These are phyloP conservation scores for Scaptomyza reducta DNA, from an alignment of 2,888 invertebrate genomes.

Conservation along the genomic window DNA sequence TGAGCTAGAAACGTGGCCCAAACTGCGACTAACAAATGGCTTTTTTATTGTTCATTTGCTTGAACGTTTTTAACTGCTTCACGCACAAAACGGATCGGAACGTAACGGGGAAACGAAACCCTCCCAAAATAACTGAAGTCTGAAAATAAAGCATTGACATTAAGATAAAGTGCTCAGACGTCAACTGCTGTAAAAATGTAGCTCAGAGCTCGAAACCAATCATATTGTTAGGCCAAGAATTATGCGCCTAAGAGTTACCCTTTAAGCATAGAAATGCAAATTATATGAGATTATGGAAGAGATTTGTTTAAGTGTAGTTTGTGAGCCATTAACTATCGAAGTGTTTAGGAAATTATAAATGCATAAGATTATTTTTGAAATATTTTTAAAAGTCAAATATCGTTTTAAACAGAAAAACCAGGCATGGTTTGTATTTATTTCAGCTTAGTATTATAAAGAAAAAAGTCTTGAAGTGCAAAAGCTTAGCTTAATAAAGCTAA, in stretches of 20 bases:
- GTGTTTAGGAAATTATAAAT: background rate
- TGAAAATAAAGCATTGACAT: conserved; percentile 55
- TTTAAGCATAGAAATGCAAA: background rate
- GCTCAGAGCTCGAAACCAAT: conserved; percentile 31
- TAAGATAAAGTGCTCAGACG: conserved; percentile 71
- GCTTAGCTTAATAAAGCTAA: no score
- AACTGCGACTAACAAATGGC: conserved; percentile 64
- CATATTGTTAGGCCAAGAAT: conserved; percentile 22
- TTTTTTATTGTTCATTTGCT: conserved; percentile 75
- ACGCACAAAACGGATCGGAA: conserved; percentile 56
- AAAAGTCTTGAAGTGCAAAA: no score
- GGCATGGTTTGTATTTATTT: no score
- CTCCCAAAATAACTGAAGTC: conserved; percentile 26
- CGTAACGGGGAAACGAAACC: conserved; percentile 12
- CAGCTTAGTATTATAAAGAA: no score
- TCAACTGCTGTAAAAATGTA: conserved; percentile 54
- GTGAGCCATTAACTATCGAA: background rate
- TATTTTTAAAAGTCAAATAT: no score
- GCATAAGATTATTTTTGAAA: no score
- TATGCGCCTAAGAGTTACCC: conserved; percentile 24
- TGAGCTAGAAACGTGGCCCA: conserved; percentile 40
- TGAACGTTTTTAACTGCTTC: conserved; percentile 74
- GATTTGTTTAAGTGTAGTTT: background rate
- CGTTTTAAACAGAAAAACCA: no score
- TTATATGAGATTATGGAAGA: background rate